Conservation (phyloP, 1,140 invertebrate genomes). For the Prorops nasuta region DNA sequence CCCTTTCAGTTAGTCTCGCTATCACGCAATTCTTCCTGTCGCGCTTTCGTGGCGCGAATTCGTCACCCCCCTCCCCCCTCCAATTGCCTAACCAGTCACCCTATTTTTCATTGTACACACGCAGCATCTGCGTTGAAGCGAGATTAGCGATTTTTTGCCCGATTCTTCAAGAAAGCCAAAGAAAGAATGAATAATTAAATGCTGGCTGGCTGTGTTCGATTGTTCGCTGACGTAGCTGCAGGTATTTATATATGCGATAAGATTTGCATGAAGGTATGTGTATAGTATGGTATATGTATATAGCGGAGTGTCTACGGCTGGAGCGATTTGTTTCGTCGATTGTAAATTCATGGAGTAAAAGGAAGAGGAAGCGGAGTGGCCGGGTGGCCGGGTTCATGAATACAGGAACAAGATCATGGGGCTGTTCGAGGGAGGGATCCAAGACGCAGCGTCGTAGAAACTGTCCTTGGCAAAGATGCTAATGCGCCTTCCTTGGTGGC, state of each 20-base stretch:
- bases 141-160: neutral
- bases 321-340: conserved; percentile 22
- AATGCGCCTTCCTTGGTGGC: conserved; percentile 22
- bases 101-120: too few species aligned
- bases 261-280: neutral
- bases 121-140: too few species aligned
- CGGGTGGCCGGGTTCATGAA: conserved; percentile 33
- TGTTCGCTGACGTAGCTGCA: too few species aligned
- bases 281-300: neutral
- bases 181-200: neutral
- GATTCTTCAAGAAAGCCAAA: neutral
- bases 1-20: neutral
- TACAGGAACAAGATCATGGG: conserved; percentile 37
- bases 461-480: conserved; percentile 28
- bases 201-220: neutral
- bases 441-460: conserved; percentile 28
- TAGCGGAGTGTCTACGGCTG: neutral
- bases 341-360: conserved; percentile 42
- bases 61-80: neutral
- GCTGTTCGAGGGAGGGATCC: conserved; percentile 25
- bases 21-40: neutral
- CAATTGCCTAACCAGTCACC: too few species aligned
- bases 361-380: conserved; percentile 13
- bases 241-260: neutral
- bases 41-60: neutral